Percentiles rank a stretch among this genome's conserved stretches.
Evolutionary conservation across 1,140 invertebrate genomes (phyloP).

Genomic region (Choristoneura fumiferana): DNA sequence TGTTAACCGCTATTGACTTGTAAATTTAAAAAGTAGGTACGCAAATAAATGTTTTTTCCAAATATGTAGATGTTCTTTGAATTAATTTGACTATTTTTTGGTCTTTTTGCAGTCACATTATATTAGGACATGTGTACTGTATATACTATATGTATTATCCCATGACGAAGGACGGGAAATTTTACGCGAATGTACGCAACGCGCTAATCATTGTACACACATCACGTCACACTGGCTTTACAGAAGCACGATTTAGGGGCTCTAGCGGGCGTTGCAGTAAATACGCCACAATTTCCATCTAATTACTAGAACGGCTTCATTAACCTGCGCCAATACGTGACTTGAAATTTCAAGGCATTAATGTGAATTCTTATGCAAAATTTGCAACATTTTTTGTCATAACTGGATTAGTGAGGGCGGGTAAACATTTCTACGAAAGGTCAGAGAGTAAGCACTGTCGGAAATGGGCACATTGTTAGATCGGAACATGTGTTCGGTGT

Average conservation of each 20-base stretch:
- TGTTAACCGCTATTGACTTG: background rate
- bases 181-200: no score
- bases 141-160: no score
- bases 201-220: no score
- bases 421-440: constrained; percentile 34
- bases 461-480: constrained; percentile 47
- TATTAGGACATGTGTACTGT: no score
- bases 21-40: constrained; percentile 12
- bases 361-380: constrained; percentile 32
- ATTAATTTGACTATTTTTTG: no score
- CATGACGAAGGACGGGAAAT: no score
- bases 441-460: constrained; percentile 31
- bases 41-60: no score
- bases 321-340: constrained; percentile 45
- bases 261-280: constrained; percentile 13
- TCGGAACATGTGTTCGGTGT: constrained; percentile 46
- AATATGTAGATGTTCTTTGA: no score
- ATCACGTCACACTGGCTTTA: no score
- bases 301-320: constrained; percentile 62
- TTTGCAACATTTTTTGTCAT: constrained; percentile 27
- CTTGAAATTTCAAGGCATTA: constrained; percentile 42
- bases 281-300: constrained; percentile 23
- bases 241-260: no score
- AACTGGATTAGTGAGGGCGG: constrained; percentile 25
- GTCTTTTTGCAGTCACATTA: no score